These are phyloP conservation scores for Leptinotarsa defecta DNA, from an alignment of 1,140 invertebrate species.

Conservation along the genomic window DNA sequence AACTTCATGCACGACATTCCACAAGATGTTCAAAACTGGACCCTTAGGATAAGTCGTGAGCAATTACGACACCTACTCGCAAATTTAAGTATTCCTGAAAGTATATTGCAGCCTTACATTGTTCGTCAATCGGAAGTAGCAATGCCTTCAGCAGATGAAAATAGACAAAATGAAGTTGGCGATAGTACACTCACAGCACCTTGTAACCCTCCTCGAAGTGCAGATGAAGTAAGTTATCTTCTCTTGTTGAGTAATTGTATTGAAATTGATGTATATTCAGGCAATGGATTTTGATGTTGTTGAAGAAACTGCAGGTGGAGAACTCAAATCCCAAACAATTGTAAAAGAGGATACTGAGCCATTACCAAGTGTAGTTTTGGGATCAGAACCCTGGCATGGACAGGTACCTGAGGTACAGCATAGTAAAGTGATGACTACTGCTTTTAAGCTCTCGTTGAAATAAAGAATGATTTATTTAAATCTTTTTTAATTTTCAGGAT, in stretches of 20 bases:
- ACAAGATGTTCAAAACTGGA: constrained; percentile 49
- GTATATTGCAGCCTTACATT: constrained; percentile 47
- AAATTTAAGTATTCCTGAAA: constrained; percentile 40
- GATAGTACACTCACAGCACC: constrained; percentile 11
- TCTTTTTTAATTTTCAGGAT: constrained; percentile 60
- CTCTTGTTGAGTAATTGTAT: background rate
- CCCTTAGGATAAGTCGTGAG: constrained; percentile 41
- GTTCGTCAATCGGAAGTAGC: constrained; percentile 32
- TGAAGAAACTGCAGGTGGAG: background rate
- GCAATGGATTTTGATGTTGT: constrained; percentile 54
- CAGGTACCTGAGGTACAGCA: constrained; percentile 58
- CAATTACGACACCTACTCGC: constrained; percentile 39
- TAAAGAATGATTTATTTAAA: constrained; percentile 12
- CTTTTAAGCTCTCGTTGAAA: constrained; percentile 3
- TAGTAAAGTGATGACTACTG: background rate
- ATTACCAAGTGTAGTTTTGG: constrained; percentile 59
- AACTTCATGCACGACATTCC: constrained; percentile 44
- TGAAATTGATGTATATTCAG: constrained; percentile 31
- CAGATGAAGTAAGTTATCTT: background rate
- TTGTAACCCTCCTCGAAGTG: background rate
- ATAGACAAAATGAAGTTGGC: constrained; percentile 1
- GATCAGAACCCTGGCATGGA: constrained; percentile 64
- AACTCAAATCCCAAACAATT: constrained; percentile 12
- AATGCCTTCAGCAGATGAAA: background rate
- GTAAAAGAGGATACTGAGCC: constrained; percentile 48